Base-by-base conservation (phyloP, 2,797 vertebrate species). In the Sorex maritimensis region DNA sequence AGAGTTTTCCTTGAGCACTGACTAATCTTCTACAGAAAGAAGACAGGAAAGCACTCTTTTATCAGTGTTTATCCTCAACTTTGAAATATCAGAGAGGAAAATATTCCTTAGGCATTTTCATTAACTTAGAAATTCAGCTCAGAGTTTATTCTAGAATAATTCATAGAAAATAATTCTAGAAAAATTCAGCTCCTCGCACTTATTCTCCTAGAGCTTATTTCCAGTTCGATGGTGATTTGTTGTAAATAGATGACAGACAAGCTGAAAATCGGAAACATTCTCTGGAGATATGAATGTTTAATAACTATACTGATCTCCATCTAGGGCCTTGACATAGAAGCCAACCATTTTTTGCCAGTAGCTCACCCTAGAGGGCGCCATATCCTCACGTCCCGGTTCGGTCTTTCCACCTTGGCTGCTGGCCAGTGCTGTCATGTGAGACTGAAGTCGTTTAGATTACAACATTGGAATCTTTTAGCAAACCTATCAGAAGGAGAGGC, bases 321-420 rank as follows among this genome's bases (percentile, higher is more conserved):
- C 58, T 4, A 61, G 19, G 15, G 19, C 55, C 55, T 15, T 58
- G 14, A 17, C 19, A 5, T 61, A 41, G 6, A 0, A 69, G n/a
- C 41, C 52, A 1, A 10, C 94, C 73, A 34, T 95, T 69, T 68
- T 78, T 93, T 98, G 94, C 97, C 0, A 74, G 74, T 65, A 0
- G 67, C 92, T 86, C 87, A 98, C 98, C 95, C 98, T 98, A 98
- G 98, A 98, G 98, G 98, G 98, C 98, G 95, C 98, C 97, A 97
- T 90, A 80, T 92, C 1, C 84, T 93, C 52, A 96, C 88, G 92
- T 88, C 93, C 24, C 38, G 23, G 81, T 15, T 0, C 19, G 10
- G 1, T 92, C 7, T 34, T 63, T 78, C 41, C 24, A 24, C 12
- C 5, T 91, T 92, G 1, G 86, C 84, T 80, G 38, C 30, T 21